Conservation (phyloP, 2,888 invertebrate genomes). For the Callyntrura sp. region DNA sequence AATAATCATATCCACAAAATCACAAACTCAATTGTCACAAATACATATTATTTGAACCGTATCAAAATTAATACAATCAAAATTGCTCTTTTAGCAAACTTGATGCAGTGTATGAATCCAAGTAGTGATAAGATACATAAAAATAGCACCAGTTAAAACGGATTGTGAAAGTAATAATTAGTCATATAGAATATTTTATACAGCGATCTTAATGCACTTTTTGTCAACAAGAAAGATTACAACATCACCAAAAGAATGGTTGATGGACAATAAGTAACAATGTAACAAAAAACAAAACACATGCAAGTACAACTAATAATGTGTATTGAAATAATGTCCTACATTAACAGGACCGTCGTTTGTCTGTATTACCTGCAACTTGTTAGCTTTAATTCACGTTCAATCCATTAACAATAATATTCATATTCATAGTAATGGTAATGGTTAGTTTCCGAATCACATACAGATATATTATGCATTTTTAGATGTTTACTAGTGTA, state of each 20-base stretch:
- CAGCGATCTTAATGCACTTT: neutral
- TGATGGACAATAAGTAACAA: constrained; percentile 26
- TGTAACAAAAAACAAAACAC: neutral
- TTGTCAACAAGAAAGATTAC: too few relatives aligned
- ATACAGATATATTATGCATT: neutral
- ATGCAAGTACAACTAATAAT: too few relatives aligned
- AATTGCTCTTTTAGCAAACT: neutral
- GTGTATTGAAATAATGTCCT: too few relatives aligned
- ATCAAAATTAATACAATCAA: constrained; percentile 49
- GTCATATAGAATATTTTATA: neutral
- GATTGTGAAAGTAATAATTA: constrained; percentile 22
- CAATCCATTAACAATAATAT: too few relatives aligned
- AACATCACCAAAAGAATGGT: neutral
- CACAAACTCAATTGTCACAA: constrained; percentile 63
- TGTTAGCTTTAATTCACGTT: neutral
- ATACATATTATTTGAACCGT: constrained; percentile 77
- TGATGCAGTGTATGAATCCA: neutral
- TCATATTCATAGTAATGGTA: too few relatives aligned
- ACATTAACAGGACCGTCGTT: neutral
- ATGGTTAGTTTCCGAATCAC: neutral
- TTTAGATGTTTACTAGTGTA: neutral
- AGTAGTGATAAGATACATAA: neutral
- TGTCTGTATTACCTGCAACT: neutral
- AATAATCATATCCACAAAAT: constrained; percentile 64
- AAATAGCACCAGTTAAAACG: too few relatives aligned